Evolutionary conservation across 2,113 vertebrate genomes (phyloP), one percentile per base, ranked within the genome.

Genomic region (Euleptes europaea): DNA sequence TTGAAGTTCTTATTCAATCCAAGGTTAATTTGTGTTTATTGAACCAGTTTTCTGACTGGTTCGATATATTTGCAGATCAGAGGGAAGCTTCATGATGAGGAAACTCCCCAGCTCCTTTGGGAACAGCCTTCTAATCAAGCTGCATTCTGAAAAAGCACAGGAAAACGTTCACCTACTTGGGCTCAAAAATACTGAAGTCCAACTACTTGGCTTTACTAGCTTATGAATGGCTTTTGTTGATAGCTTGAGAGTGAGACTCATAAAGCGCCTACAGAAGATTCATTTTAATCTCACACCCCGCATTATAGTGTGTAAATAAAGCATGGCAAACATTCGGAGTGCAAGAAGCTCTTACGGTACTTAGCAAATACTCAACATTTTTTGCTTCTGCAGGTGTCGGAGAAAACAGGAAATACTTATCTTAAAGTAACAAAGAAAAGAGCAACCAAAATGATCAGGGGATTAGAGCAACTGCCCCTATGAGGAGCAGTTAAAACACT

Each of bases 321-420:
- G 66, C n/a, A 87, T 82, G 88, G 26, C 33, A 79, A 80, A 28
- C 35, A 4, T n/a, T 2, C 17, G 4, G 17, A 80, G 21, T 57
- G 28, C 54, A 90, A 87, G 40, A 87, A 67, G 71, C 69, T 31
- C 1, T 70, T 89, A 28, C 28, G 86, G 84, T 28, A 57, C 42
- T 44, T 10, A 47, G 31, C 14, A 89, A 87, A 85, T 78, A 66
- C 74, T 92, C 31, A 81, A 63, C 6, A n/a, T 23, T 78, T 60
- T 15, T 44, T 87, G 79, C 87, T 91, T 19, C 31, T 65, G 33
- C 84, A 87, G 81, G 66, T 84, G 90, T 82, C 83, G 84, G 85
- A 38, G 47, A 82, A 89, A 90, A 89, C 81, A 38, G 51, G 84
- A 92, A 90, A 11, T 84, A 47, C 54, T 80, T 69, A 69, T 13